Base-by-base conservation (phyloP, 2,113 vertebrate genomes). In the Uropsilus gracilis region DNA sequence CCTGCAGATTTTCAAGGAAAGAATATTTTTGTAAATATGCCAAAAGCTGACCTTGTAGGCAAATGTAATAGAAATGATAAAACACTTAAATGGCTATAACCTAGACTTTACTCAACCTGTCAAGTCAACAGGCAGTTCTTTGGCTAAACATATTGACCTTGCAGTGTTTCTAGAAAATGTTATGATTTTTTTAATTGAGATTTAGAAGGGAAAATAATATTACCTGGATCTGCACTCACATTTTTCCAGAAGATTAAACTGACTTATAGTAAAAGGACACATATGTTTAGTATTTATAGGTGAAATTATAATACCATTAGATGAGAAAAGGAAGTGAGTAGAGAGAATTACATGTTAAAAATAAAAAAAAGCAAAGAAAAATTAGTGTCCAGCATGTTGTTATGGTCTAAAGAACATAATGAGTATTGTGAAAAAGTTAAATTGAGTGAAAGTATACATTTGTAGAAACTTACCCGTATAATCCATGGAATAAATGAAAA, bases 31-130 rank as follows among this genome's bases (percentile, higher is more conserved):
- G 24, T 63, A 93, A 93, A 69, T 71, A 76, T 11, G 10, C 42
- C 34, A 22, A 61, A 4, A 46, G 53, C 42, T 81, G 86, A 84
- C 16, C 80, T 69, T 89, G 4, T 89, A 91, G 87, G 80, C 59
- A 87, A 94, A 89, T 72, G 20, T 89, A 95, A 81, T n/a, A 12
- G 37, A 80, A 95, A 80, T n/a, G 13, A 86, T 80, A 61, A 18
- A 81, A 44, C 30, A 64, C 83, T 89, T 66, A 94, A 92, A 90
- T 63, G 18, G 8, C n/a, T 95, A 1, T 92, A 86, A 92, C 10
- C 5, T 44, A 89, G 64, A 34, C 17, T 17, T 12, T 26, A 81
- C 20, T 95, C 53, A 48, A 82, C 6, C 14, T 75, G n/a, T 82
- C 22, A 89, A 76, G n/a, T 82, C 22, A 89, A 76, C 13, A 76